These are phyloP conservation scores for Melieria picta DNA, from an alignment of 2,888 invertebrate species.

Conservation along the genomic window DNA sequence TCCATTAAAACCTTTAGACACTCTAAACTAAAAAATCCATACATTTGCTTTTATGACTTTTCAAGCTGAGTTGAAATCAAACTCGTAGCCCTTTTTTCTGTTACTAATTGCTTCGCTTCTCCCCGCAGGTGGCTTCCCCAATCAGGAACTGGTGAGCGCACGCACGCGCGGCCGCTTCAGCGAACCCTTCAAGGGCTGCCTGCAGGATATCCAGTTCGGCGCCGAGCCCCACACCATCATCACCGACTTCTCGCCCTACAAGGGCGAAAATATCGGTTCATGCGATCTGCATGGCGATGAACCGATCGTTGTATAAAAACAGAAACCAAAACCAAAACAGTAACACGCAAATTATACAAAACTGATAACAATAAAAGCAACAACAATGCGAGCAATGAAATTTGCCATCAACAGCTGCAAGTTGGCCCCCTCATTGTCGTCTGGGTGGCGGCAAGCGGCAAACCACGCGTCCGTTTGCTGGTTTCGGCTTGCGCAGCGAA, in stretches of 20 bases:
- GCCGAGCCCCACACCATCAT: conserved; percentile 62
- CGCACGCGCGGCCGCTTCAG: conserved; percentile 68
- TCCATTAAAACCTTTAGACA: neutral
- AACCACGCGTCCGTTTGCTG: too few relatives aligned
- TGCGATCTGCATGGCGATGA: conserved; percentile 68
- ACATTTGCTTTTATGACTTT: neutral
- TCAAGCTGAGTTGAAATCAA: neutral
- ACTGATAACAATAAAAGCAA: conserved; percentile 32
- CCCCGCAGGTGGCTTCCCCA: conserved; percentile 69
- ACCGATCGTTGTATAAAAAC: conserved; percentile 58
- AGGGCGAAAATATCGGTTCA: conserved; percentile 71
- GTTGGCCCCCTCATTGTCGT: too few relatives aligned
- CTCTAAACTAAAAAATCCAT: neutral
- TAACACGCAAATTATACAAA: conserved; percentile 32
- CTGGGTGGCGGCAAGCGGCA: too few relatives aligned
- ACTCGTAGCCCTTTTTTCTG: neutral
- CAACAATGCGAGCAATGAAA: conserved; percentile 18
- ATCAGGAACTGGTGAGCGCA: conserved; percentile 65
- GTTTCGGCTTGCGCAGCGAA: conserved; percentile 24
- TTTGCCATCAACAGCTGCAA: too few relatives aligned
- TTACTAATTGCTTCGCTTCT: conserved; percentile 5
- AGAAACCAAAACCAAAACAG: conserved; percentile 32
- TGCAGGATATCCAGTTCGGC: conserved; percentile 70
- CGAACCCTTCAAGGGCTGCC: conserved; percentile 71
- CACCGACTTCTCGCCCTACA: conserved; percentile 70